Conservation (phyloP, 1,140 invertebrate species). For the Babylonia areolata region DNA sequence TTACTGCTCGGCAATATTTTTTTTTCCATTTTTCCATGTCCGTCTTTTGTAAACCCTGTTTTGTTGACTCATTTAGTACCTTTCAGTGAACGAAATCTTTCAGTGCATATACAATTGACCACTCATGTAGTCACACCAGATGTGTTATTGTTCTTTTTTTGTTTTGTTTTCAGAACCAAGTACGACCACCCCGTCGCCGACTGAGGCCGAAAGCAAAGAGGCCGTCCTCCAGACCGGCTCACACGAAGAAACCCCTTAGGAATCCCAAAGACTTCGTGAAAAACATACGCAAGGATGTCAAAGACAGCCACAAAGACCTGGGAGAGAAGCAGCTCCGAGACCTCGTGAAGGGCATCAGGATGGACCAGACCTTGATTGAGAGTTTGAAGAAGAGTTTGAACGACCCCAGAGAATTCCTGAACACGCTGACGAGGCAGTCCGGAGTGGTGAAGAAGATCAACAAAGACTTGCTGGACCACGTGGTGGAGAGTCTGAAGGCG, state of each 20-base stretch:
- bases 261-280: background rate
- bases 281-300: background rate
- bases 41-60: too few species aligned
- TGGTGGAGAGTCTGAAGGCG: background rate
- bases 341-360: background rate
- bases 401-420: background rate
- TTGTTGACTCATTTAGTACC: too few species aligned
- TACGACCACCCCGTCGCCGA: background rate
- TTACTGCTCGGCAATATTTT: too few species aligned
- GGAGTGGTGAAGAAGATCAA: background rate
- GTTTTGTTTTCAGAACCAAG: slow-evolving; percentile 7
- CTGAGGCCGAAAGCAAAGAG: background rate
- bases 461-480: background rate
- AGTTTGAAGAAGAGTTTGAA: background rate
- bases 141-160: too few species aligned
- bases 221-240: background rate
- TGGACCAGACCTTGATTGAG: background rate
- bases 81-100: too few species aligned
- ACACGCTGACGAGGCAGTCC: background rate
- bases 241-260: background rate
- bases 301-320: background rate
- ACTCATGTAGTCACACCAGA: too few species aligned
- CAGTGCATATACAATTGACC: too few species aligned
- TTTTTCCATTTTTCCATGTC: too few species aligned
- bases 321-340: background rate